Evolutionary conservation across 2,888 invertebrate genomes (phyloP).

Genomic region (Encarsia formosa): DNA sequence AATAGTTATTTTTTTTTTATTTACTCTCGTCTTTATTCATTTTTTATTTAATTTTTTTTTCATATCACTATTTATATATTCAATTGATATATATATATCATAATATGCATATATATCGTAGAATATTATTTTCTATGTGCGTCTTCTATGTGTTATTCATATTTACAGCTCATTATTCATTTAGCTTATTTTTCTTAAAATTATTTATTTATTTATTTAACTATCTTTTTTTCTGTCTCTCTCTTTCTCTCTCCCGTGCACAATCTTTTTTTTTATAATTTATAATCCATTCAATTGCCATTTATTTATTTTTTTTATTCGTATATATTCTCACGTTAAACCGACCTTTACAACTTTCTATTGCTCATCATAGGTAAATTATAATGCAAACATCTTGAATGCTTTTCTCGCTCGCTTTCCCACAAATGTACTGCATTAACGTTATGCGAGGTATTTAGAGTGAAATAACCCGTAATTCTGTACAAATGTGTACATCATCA

Average conservation of each 20-base stretch:
- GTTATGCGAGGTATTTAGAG: no score
- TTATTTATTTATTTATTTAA: constrained; percentile 11
- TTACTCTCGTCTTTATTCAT: constrained; percentile 17
- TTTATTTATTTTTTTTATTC: constrained; percentile 13
- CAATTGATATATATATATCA: constrained; percentile 21
- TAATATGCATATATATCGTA: constrained; percentile 34
- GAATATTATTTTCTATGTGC: constrained; percentile 44
- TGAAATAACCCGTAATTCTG: no score
- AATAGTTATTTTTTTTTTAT: constrained; percentile 20
- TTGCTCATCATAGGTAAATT: constrained; percentile 27
- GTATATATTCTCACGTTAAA: constrained; percentile 8
- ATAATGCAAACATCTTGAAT: constrained; percentile 26
- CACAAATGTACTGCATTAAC: no score
- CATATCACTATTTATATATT: constrained; percentile 24
- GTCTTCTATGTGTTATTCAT: constrained; percentile 33
- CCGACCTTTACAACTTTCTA: constrained; percentile 19
- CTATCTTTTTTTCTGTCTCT: constrained; percentile 29
- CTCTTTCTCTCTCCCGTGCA: constrained; percentile 20
- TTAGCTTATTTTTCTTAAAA: constrained; percentile 5
- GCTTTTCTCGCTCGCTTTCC: constrained; percentile 15
- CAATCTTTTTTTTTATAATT: neutral
- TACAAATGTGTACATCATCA: no score
- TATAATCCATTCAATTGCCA: constrained; percentile 15
- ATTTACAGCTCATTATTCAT: constrained; percentile 43
- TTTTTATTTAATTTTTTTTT: constrained; percentile 12